Evolutionary conservation across 2,797 vertebrate genomes (phyloP).

Genomic region (Allobates femoralis): DNA sequence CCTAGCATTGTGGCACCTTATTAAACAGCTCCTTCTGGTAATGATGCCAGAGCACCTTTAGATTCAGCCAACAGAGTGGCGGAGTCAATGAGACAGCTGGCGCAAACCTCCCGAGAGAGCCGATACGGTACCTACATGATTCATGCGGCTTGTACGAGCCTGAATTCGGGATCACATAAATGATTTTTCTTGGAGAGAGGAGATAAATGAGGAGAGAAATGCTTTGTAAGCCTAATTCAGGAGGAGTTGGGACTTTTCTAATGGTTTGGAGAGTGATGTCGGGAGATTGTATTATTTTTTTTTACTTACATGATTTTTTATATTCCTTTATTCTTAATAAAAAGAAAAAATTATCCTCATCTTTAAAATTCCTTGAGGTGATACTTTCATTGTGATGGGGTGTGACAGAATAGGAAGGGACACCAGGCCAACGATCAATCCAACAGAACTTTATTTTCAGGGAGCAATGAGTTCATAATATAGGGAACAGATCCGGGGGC

Average conservation of each 20-base stretch:
- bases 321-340: conserved; percentile 9
- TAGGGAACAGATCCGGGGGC: no score
- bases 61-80: conserved; percentile 71
- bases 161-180: conserved; percentile 73
- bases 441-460: no score
- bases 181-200: conserved; percentile 74
- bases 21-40: conserved; percentile 74
- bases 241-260: conserved; percentile 70
- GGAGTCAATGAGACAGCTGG: conserved; percentile 81
- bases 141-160: conserved; percentile 69
- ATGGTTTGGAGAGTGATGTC: conserved; percentile 66
- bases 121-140: conserved; percentile 76
- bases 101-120: conserved; percentile 69
- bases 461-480: no score
- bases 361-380: neutral
- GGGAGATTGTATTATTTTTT: conserved; percentile 30
- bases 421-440: no score
- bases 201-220: conserved; percentile 78
- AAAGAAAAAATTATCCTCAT: no score
- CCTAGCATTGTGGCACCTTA: conserved; percentile 72
- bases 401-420: no score
- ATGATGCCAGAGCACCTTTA: conserved; percentile 72
- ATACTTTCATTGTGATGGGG: neutral
- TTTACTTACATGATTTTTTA: neutral
- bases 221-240: conserved; percentile 78